These are phyloP conservation scores for Ectemnius continuus DNA, from an alignment of 2,888 invertebrate genomes.

Conservation along the genomic window DNA sequence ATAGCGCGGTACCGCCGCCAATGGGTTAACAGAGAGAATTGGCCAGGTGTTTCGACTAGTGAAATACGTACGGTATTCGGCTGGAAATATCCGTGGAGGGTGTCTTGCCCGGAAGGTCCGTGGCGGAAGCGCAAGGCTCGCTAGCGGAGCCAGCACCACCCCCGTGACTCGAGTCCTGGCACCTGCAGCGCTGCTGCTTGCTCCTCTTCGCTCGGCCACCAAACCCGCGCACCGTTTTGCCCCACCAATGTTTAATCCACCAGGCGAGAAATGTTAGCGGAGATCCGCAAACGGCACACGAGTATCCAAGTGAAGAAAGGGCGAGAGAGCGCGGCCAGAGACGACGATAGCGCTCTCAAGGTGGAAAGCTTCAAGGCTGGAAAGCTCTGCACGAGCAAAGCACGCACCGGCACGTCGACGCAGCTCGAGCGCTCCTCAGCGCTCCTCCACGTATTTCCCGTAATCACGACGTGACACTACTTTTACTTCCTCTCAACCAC, in stretches of 20 bases:
- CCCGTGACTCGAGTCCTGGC: constrained; percentile 31
- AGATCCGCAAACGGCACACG: neutral
- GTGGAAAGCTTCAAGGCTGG: constrained; percentile 12
- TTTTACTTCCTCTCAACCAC: constrained; percentile 18
- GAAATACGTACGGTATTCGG: constrained; percentile 53
- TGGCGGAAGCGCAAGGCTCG: constrained; percentile 6
- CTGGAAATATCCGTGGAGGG: constrained; percentile 39
- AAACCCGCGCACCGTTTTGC: constrained; percentile 3
- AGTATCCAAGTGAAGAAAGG: neutral
- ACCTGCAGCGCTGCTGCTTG: constrained; percentile 44
- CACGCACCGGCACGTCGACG: constrained; percentile 36
- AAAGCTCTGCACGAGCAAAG: constrained; percentile 41
- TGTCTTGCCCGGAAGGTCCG: constrained; percentile 29
- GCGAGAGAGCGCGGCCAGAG: neutral
- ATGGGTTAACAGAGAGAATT: constrained; percentile 23
- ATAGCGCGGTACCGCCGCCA: constrained; percentile 59
- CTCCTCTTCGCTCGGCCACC: constrained; percentile 17
- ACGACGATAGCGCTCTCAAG: no score
- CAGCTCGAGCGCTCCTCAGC: constrained; percentile 1
- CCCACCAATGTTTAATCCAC: neutral
- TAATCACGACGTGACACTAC: constrained; percentile 33
- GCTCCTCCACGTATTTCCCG: constrained; percentile 16
- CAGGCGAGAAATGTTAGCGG: neutral
- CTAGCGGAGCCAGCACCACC: constrained; percentile 38
- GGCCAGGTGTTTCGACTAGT: constrained; percentile 41